Evolutionary conservation across 2,888 invertebrate genomes (phyloP), one percentile per base, ranked within the genome.

Genomic region (Zootermopsis nevadensis): DNA sequence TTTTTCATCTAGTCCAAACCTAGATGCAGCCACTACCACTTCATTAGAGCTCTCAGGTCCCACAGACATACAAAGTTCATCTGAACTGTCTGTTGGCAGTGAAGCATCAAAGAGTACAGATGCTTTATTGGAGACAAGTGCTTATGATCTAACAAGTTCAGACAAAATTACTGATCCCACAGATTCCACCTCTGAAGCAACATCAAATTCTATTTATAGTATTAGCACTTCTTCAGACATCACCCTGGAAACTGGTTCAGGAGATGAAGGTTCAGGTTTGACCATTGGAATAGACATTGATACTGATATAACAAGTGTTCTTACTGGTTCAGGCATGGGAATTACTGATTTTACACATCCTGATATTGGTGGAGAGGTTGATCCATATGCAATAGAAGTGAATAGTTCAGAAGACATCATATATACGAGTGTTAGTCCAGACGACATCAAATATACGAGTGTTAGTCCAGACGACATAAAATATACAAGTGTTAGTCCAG

Each of bases 261-360:
- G 77, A 24, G 80, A 72, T 38, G 81, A 77, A 72, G 84, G 76
- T 22, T 82, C 82, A 42, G 82, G 80, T 15, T 48, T 55, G 24
- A 80, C 76, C 30, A 42, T 24, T 77, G 38, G 31, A 22, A 33
- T n/a, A 22, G 79, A 79, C n/a, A 0, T 79, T 15, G 55, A 79
- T 7, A 33, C 31, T 19, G 24, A 33, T 31, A 22, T 55, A 27
- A 79, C 55, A 53, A 79, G 55, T 55, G 1, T 15, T 3, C 22
- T 79, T 24, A n/a, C 33, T 24, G 79, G 79, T 79, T 79, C 79
- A 33, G 79, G 79, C 10, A 30, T 53, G n/a, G 60, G 79, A 33
- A 79, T 30, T 30, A 55, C 35, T 33, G 77, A 77, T 19, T n/a
- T 22, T 53, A 53, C 33, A 31, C 24, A 74, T 38, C n/a, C 33